Percentiles rank a stretch among this genome's conserved stretches.
Conservation (phyloP, 2,113 vertebrate genomes). For the Petaurus breviceps region DNA sequence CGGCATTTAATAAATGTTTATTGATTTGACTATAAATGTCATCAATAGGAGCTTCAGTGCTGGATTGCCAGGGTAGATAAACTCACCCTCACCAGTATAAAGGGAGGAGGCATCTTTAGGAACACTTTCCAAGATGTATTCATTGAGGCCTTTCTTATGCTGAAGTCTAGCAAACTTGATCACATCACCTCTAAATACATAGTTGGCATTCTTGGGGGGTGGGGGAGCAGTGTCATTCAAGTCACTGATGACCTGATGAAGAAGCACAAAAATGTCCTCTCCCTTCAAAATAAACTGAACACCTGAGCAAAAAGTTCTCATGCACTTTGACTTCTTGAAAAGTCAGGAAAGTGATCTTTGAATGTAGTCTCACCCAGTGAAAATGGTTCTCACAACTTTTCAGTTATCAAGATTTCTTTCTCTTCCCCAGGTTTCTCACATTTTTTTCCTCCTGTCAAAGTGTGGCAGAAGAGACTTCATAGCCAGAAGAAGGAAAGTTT, state of each 20-base stretch:
- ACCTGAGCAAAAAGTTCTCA: conserved; percentile 82
- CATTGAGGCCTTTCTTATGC: conserved; percentile 87
- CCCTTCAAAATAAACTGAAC: conserved; percentile 89
- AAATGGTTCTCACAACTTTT: conserved; percentile 86
- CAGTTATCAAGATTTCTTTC: conserved; percentile 81
- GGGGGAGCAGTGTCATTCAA: conserved; percentile 81
- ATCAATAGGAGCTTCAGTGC: too few species aligned
- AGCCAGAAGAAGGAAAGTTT: conserved; percentile 89
- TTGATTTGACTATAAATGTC: too few species aligned
- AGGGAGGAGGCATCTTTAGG: conserved; percentile 88
- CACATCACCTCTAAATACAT: conserved; percentile 93
- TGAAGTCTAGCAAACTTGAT: conserved; percentile 92
- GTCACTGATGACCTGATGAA: conserved; percentile 86
- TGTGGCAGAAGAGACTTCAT: conserved; percentile 90
- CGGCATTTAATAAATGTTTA: too few species aligned
- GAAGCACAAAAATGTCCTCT: conserved; percentile 91
- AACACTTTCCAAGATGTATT: conserved; percentile 91
- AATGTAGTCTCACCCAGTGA: conserved; percentile 84
- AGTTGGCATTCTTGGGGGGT: conserved; percentile 80
- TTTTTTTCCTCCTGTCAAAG: conserved; percentile 92
- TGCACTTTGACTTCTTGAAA: conserved; percentile 88
- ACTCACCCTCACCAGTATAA: conserved; percentile 70
- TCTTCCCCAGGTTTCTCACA: conserved; percentile 91
- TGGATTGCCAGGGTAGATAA: too few species aligned
- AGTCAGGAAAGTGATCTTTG: conserved; percentile 86